phyloP scores from a whole-genome alignment of 2,888 invertebrate species.

The Troides helena region DNA sequence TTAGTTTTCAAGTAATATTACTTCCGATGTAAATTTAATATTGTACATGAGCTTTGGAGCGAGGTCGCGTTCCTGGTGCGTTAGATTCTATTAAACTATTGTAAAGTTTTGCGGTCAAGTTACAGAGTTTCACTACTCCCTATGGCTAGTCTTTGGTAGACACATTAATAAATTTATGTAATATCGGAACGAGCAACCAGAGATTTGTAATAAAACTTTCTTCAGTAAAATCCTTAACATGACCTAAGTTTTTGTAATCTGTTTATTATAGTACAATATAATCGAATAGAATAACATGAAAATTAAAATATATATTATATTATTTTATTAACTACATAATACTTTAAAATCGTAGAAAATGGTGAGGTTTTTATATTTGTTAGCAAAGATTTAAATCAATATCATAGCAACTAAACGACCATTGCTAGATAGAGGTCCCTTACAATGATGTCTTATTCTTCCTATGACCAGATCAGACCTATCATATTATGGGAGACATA shows the following conservation, averaged over 20 bases:
- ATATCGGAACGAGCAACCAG: conserved; percentile 10
- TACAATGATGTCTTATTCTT: too few relatives aligned
- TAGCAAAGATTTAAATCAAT: too few relatives aligned
- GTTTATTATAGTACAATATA: too few relatives aligned
- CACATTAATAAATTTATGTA: conserved; percentile 7
- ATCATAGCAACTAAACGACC: too few relatives aligned
- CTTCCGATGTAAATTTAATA: conserved; percentile 8
- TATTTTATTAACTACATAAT: too few relatives aligned
- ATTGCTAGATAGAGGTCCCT: too few relatives aligned
- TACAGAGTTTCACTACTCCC: conserved; percentile 16
- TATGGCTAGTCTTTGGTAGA: conserved; percentile 21
- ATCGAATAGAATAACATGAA: too few relatives aligned
- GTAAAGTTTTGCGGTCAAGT: conserved; percentile 29
- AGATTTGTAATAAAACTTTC: conserved; percentile 1
- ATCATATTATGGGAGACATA: too few relatives aligned
- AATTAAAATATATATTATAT: too few relatives aligned
- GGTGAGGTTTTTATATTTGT: too few relatives aligned
- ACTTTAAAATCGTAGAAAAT: too few relatives aligned
- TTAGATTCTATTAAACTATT: conserved; percentile 27
- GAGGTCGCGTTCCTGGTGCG: conserved; percentile 14
- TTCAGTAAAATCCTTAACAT: background rate
- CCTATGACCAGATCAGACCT: too few relatives aligned
- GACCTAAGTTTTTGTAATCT: background rate
- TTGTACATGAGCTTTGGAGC: conserved; percentile 18
- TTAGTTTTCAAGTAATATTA: conserved; percentile 6